phyloP scores from a whole-genome alignment of 2,888 invertebrate species.

The Pseudeuparius sepicola region DNA sequence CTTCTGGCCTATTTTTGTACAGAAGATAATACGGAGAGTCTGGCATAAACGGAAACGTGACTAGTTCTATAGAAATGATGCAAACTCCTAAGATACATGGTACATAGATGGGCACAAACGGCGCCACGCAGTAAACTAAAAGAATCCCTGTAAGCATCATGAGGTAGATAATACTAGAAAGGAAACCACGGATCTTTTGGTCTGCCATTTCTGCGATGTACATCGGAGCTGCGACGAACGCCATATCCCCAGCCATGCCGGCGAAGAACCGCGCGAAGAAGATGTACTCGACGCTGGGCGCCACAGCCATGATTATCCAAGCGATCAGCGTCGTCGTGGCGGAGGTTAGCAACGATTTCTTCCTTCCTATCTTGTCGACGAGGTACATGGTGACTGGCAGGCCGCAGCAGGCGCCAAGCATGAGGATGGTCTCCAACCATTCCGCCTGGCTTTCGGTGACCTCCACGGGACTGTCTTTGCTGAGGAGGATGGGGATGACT shows the following conservation, averaged over 20 bases:
- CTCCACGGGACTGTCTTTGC: slow-evolving; percentile 28
- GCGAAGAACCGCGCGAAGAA: slow-evolving; percentile 35
- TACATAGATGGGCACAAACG: slow-evolving; percentile 30
- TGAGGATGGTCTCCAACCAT: slow-evolving; percentile 31
- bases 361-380: slow-evolving; percentile 34
- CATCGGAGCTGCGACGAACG: slow-evolving; percentile 38
- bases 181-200: slow-evolving; percentile 36
- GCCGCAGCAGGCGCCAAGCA: slow-evolving; percentile 31
- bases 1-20: slow-evolving; percentile 30
- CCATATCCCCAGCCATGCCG: slow-evolving; percentile 37
- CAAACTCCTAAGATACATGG: slow-evolving; percentile 27
- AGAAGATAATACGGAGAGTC: slow-evolving; percentile 37
- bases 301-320: slow-evolving; percentile 35
- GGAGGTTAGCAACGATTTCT: slow-evolving; percentile 33
- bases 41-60: slow-evolving; percentile 36
- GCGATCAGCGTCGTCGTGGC: slow-evolving; percentile 31
- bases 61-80: slow-evolving; percentile 28
- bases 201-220: slow-evolving; percentile 38
- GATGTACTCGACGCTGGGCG: slow-evolving; percentile 30
- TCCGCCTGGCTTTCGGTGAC: slow-evolving; percentile 28
- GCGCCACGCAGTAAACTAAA: slow-evolving; percentile 34
- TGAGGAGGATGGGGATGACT: slow-evolving; percentile 32
- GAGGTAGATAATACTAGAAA: slow-evolving; percentile 36
- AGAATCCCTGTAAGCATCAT: slow-evolving; percentile 38
- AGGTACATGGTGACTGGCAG: slow-evolving; percentile 33